Conservation (phyloP, 1,140 invertebrate genomes). For the Rhynchophorus ferrugineus region DNA sequence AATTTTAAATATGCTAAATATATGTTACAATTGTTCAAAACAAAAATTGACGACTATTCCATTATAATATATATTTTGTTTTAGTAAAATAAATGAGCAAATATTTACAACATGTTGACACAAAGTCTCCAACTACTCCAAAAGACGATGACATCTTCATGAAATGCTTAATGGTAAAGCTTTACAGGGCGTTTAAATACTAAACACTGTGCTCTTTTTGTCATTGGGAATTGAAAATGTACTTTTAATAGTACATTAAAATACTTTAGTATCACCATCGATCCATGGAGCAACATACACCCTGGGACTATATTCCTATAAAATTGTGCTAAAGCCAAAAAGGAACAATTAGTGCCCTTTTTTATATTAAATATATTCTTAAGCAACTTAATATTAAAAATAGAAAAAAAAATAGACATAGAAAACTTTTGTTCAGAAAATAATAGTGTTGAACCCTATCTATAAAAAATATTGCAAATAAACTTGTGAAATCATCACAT, state of each 20-base stretch:
- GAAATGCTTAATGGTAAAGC: neutral
- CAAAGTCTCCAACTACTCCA: neutral
- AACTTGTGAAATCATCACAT: too few species aligned
- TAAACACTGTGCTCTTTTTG: too few species aligned
- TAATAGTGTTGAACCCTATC: too few species aligned
- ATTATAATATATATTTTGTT: slow-evolving; percentile 4
- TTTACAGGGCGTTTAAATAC: neutral
- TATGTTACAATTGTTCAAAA: slow-evolving; percentile 10
- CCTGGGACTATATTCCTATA: neutral
- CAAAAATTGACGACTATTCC: slow-evolving; percentile 11
- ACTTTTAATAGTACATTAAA: too few species aligned
- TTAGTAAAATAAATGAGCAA: slow-evolving; percentile 8
- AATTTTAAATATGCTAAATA: slow-evolving; percentile 11
- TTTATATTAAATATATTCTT: neutral
- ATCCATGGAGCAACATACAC: too few species aligned
- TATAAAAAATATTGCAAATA: too few species aligned
- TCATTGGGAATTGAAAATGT: too few species aligned
- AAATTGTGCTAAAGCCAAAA: neutral
- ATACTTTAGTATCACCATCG: too few species aligned
- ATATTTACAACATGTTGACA: slow-evolving; percentile 15
- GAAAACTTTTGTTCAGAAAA: neutral
- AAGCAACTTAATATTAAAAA: neutral
- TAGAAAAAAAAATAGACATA: neutral
- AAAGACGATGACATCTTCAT: neutral
- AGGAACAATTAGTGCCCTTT: neutral